Evolutionary conservation across 2,113 vertebrate genomes (phyloP).

Genomic region (Pelecanoides urinatrix): DNA sequence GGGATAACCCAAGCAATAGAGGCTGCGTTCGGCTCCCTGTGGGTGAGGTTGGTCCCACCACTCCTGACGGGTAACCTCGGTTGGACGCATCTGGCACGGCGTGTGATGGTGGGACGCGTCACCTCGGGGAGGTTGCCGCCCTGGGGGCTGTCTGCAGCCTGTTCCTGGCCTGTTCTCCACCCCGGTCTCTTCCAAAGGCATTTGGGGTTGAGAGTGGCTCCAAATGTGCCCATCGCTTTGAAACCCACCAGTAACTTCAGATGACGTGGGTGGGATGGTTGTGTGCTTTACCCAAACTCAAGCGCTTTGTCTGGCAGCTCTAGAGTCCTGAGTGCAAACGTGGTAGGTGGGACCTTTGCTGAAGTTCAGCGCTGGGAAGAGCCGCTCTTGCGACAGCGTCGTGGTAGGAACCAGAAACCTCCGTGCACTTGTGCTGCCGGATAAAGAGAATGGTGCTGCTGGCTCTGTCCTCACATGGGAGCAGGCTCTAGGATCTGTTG

Average conservation of each 20-base stretch:
- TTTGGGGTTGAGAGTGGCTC: neutral
- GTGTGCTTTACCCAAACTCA: neutral
- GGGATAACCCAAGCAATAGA: neutral
- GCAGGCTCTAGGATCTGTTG: too few species aligned
- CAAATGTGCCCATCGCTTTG: neutral
- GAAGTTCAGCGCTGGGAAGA: neutral
- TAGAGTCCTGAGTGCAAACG: neutral
- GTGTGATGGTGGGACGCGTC: fast-evolving
- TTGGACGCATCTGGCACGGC: fast-evolving
- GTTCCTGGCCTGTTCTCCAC: neutral
- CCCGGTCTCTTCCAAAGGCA: neutral
- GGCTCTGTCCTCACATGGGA: neutral
- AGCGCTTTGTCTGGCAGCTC: neutral
- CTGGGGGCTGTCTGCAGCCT: neutral
- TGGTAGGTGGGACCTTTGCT: neutral
- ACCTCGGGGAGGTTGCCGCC: fast-evolving
- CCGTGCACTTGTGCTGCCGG: fast-evolving
- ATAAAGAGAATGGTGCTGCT: neutral
- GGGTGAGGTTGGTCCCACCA: fast-evolving
- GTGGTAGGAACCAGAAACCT: neutral
- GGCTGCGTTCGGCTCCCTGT: fast-evolving
- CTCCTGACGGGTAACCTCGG: neutral
- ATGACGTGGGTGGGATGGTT: fast-evolving
- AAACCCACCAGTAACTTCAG: too few species aligned
- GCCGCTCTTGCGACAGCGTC: too few species aligned